Percentiles rank a stretch among this genome's conserved stretches.
Conservation (phyloP, 2,888 invertebrate species). For the Drosophila fulvimacula region DNA sequence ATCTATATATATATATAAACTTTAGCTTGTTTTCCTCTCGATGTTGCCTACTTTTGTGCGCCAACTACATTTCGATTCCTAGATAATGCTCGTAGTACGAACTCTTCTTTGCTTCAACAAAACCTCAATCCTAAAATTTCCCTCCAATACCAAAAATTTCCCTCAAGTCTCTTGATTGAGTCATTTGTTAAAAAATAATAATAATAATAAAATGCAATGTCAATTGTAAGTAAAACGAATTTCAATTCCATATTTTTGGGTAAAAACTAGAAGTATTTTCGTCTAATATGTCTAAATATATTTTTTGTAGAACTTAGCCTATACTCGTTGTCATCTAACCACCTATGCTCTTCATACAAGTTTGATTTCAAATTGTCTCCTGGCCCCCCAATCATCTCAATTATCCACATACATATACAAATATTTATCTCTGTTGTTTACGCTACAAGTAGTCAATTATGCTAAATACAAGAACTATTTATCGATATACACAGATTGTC, state of each 20-base stretch:
- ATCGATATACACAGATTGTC: conserved; percentile 32
- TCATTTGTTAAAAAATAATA: conserved; percentile 18
- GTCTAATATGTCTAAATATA: conserved; percentile 27
- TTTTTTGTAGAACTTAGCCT: conserved; percentile 28
- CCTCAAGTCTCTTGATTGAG: conserved; percentile 15
- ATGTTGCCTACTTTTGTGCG: conserved; percentile 61
- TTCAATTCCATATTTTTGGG: conserved; percentile 39
- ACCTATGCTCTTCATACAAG: conserved; percentile 5
- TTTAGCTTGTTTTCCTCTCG: conserved; percentile 42
- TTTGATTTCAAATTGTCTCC: conserved; percentile 10
- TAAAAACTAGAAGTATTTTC: conserved; percentile 25
- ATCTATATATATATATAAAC: conserved; percentile 27
- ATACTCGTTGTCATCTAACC: conserved; percentile 10
- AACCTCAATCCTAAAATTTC: conserved; percentile 2
- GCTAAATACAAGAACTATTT: conserved; percentile 36
- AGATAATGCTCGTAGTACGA: conserved; percentile 16
- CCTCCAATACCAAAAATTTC: neutral
- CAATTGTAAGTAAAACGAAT: conserved; percentile 76
- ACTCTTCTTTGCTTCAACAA: conserved; percentile 7
- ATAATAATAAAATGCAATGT: conserved; percentile 48
- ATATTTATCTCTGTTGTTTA: conserved; percentile 53
- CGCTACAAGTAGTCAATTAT: conserved; percentile 72
- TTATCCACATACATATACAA: conserved; percentile 2
- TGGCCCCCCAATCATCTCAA: conserved; percentile 15
- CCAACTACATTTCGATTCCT: conserved; percentile 1